phyloP scores from a whole-genome alignment of 2,888 invertebrate genomes.

The Nezara viridula region DNA sequence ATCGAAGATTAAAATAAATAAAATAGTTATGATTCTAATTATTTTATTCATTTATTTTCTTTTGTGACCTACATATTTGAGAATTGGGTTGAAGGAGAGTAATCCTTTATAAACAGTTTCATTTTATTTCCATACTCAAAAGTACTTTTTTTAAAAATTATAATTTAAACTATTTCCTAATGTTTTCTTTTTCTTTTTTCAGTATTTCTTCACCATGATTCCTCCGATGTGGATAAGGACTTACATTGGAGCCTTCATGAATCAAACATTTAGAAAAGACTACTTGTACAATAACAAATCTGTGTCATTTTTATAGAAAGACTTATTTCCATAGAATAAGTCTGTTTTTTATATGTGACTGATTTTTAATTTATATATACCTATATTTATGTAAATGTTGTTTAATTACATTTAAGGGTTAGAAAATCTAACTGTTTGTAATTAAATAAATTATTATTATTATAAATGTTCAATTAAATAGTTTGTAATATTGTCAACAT shows the following conservation, averaged over 20 bases:
- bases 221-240: slow-evolving; percentile 77
- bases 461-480: background rate
- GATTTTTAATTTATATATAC: slow-evolving; percentile 16
- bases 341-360: slow-evolving; percentile 57
- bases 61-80: too few species aligned
- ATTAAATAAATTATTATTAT: background rate
- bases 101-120: too few species aligned
- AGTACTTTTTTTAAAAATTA: too few species aligned
- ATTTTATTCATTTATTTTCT: too few species aligned
- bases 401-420: background rate
- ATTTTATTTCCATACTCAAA: background rate
- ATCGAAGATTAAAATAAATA: too few species aligned
- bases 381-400: background rate
- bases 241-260: slow-evolving; percentile 75
- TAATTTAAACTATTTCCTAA: background rate
- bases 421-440: background rate
- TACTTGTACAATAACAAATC: slow-evolving; percentile 70
- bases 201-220: slow-evolving; percentile 74
- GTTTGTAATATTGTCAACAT: slow-evolving; percentile 1
- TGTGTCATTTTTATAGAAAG: slow-evolving; percentile 44
- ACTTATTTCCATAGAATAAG: background rate
- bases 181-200: slow-evolving; percentile 61
- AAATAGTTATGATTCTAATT: too few species aligned
- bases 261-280: slow-evolving; percentile 75
- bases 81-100: too few species aligned